Conservation (phyloP, 2,113 vertebrate species). For the Camelus dromedarius region DNA sequence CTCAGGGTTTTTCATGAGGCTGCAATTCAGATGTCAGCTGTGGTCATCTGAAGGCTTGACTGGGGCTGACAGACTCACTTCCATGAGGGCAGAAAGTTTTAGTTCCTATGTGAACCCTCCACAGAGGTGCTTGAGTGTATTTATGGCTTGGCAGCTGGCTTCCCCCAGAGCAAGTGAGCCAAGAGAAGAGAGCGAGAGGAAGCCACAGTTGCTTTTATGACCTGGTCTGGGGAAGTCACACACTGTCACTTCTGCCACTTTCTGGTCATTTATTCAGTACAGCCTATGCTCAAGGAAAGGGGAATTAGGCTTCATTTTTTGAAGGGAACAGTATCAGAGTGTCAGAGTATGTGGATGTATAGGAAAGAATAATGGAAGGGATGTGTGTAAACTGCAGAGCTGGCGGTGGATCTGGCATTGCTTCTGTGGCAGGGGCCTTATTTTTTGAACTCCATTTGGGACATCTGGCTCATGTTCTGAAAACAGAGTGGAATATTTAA, state of each 20-base stretch:
- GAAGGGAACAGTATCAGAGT: not conserved
- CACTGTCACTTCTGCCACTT: not conserved
- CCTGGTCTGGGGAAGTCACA: not conserved
- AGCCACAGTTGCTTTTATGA: not conserved
- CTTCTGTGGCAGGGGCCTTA: not conserved
- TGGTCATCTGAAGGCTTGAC: not conserved
- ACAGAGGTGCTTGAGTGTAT: not conserved
- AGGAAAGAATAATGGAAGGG: not conserved
- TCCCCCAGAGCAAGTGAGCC: not conserved
- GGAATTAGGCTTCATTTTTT: not conserved
- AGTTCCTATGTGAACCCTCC: not conserved
- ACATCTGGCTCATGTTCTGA: slow-evolving; percentile 51
- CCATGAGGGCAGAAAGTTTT: not conserved
- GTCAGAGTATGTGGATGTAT: not conserved
- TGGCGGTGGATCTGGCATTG: no score
- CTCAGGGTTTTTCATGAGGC: not conserved
- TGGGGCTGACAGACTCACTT: not conserved
- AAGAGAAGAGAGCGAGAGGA: not conserved
- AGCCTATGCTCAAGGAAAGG: not conserved
- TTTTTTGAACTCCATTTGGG: slow-evolving; percentile 21
- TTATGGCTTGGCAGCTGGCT: not conserved
- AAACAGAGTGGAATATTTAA: slow-evolving; percentile 34
- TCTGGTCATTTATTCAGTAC: not conserved
- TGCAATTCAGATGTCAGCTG: not conserved
- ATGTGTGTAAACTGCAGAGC: not conserved